phyloP scores from a whole-genome alignment of 2,113 vertebrate species.

The Notechis scutatus region DNA sequence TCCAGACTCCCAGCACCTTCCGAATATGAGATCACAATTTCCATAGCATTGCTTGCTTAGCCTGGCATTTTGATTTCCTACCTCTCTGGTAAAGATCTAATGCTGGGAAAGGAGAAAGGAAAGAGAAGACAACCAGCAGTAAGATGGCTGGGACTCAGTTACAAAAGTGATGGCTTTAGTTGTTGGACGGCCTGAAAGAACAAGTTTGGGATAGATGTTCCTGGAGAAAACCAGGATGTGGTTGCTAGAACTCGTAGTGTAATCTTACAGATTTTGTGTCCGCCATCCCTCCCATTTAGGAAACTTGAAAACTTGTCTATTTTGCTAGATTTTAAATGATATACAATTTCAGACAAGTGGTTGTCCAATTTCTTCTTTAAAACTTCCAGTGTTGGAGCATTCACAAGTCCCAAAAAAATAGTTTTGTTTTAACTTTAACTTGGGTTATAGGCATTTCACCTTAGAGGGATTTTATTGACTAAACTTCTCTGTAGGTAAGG shows the following conservation, averaged over 20 bases:
- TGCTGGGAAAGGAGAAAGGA: not conserved
- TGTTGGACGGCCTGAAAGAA: not conserved
- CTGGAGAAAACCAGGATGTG: not conserved
- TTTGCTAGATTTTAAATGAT: not conserved
- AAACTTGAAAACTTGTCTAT: not conserved
- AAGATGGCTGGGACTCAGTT: not conserved
- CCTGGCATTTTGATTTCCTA: not conserved
- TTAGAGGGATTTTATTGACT: not conserved
- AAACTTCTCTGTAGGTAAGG: not conserved
- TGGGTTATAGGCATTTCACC: not conserved
- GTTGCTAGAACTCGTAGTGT: not conserved
- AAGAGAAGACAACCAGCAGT: not conserved
- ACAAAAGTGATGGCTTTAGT: not conserved
- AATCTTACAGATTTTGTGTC: not conserved
- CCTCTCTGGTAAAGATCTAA: not conserved
- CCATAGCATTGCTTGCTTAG: not conserved
- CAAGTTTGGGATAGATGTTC: not conserved
- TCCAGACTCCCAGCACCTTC: not conserved
- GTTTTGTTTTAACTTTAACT: conserved; percentile 20
- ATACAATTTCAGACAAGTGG: too few relatives aligned
- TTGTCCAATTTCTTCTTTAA: too few relatives aligned
- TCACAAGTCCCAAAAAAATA: not conserved
- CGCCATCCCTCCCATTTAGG: not conserved
- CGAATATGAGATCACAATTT: not conserved
- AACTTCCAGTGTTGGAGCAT: too few relatives aligned